phyloP scores from a whole-genome alignment of 2,888 invertebrate genomes.

The Drosophila rubida region DNA sequence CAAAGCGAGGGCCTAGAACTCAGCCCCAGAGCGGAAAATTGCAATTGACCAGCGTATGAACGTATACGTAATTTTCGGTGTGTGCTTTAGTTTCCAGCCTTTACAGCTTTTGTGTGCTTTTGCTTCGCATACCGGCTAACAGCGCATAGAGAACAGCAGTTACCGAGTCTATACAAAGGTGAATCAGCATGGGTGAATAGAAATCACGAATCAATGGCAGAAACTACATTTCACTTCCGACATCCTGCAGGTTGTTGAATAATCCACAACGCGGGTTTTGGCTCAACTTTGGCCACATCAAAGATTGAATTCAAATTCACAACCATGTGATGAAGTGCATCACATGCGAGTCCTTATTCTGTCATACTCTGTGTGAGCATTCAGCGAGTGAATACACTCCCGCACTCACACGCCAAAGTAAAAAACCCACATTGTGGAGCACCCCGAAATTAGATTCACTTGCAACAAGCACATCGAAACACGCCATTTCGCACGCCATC shows the following conservation, averaged over 20 bases:
- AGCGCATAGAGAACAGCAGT: neutral
- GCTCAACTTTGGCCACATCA: conserved; percentile 2
- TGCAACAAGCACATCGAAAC: conserved; percentile 24
- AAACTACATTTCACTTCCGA: neutral
- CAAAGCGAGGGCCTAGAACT: conserved; percentile 23
- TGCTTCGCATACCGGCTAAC: neutral
- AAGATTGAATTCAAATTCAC: conserved; percentile 25
- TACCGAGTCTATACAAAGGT: neutral
- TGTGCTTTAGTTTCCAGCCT: neutral
- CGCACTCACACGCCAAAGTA: neutral
- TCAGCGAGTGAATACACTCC: conserved; percentile 1
- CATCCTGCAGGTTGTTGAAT: neutral
- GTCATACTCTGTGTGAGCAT: neutral
- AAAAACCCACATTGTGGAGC: conserved; percentile 2
- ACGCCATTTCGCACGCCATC: conserved; percentile 50
- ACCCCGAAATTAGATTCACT: conserved; percentile 39
- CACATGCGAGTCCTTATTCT: conserved; percentile 13
- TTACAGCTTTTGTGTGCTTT: neutral
- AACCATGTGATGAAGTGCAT: conserved; percentile 45
- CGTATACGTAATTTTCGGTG: conserved; percentile 34
- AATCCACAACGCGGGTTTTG: neutral
- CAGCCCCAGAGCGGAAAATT: conserved; percentile 16
- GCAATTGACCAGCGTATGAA: conserved; percentile 14
- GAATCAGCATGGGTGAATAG: neutral
- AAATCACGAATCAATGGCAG: neutral